phyloP scores from a whole-genome alignment of 2,113 vertebrate genomes.

The Nettapus auritus region DNA sequence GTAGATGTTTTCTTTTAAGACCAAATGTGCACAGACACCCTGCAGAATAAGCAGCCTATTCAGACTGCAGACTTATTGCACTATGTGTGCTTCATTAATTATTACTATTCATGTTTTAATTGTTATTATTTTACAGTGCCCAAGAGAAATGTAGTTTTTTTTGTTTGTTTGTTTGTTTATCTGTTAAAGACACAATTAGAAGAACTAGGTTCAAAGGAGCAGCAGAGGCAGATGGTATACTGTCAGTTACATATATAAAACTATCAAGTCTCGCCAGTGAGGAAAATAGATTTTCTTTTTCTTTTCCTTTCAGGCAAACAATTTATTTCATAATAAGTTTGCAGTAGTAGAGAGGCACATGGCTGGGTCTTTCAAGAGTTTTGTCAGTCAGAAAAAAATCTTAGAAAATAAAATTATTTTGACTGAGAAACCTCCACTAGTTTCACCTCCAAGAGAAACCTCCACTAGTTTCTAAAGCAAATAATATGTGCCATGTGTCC shows the following conservation, averaged over 20 bases:
- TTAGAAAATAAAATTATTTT: conserved; percentile 10
- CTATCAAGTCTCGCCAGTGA: not conserved
- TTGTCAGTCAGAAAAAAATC: not conserved
- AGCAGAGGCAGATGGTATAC: conserved; percentile 40
- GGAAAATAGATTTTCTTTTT: not conserved
- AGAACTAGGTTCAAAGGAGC: conserved; percentile 32
- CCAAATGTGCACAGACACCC: not conserved
- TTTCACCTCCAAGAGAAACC: conserved; percentile 30
- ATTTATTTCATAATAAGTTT: conserved; percentile 1
- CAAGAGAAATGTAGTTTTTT: not conserved
- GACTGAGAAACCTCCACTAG: not conserved
- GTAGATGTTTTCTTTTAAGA: not conserved
- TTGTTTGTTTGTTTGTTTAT: not conserved
- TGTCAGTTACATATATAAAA: conserved; percentile 50
- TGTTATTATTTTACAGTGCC: conserved; percentile 57
- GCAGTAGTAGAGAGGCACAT: not conserved
- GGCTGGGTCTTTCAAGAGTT: not conserved
- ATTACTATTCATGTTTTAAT: conserved; percentile 64
- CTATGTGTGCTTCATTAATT: conserved; percentile 28
- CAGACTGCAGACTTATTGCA: not conserved
- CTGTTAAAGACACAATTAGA: conserved; percentile 33
- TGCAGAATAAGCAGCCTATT: conserved; percentile 1
- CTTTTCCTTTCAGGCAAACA: not conserved
- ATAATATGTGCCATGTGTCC: conserved; percentile 55
- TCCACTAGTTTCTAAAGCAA: conserved; percentile 16